phyloP scores from a whole-genome alignment of 2,113 vertebrate species.

The Erpornis zantholeuca region DNA sequence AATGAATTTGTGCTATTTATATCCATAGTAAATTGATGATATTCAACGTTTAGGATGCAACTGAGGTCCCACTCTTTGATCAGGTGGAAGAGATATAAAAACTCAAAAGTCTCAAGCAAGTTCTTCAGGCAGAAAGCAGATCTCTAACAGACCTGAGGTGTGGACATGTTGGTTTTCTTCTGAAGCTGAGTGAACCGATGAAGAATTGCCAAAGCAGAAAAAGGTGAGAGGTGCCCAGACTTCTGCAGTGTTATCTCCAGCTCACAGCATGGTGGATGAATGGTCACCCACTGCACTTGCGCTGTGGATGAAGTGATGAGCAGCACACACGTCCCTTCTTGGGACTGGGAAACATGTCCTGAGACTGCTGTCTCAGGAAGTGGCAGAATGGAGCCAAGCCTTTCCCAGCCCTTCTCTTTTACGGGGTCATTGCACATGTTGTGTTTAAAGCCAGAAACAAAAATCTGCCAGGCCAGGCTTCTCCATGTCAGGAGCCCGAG shows the following conservation, averaged over 20 bases:
- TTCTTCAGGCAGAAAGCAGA: neutral
- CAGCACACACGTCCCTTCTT: neutral
- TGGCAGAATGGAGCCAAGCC: neutral
- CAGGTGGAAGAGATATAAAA: neutral
- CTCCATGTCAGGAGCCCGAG: neutral
- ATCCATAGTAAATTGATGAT: neutral
- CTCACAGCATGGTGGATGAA: accelerated
- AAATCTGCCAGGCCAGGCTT: neutral
- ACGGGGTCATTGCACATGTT: neutral
- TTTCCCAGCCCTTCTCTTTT: neutral
- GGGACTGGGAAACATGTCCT: neutral
- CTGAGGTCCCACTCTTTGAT: neutral
- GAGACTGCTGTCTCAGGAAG: neutral
- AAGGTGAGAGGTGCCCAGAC: neutral
- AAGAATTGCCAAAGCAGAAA: neutral
- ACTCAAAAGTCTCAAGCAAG: neutral
- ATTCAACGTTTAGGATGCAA: neutral
- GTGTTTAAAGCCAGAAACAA: neutral
- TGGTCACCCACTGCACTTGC: neutral
- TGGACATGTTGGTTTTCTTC: neutral
- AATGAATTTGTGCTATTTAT: neutral
- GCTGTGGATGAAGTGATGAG: neutral
- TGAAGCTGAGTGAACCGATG: neutral
- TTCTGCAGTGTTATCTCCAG: neutral
- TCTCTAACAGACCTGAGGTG: neutral